Evolutionary conservation across 2,888 invertebrate genomes (phyloP), one percentile per base, ranked within the genome.

Genomic region (Aphidoletes aphidimyza): DNA sequence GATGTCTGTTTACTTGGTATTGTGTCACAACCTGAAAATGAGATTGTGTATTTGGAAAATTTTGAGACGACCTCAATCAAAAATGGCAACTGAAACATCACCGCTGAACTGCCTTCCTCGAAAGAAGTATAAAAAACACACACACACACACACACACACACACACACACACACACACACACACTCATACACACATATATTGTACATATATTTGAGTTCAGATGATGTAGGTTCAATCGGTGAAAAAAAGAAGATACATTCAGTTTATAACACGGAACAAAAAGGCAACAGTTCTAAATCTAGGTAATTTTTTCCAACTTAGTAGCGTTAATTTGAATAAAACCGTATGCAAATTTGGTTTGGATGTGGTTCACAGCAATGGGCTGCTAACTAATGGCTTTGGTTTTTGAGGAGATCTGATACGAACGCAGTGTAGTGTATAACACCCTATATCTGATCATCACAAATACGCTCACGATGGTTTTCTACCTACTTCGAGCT

Each of bases 301-400:
- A 81, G 81, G 81, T 81, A 81, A 81, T 81, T 81, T 81, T 81
- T 81, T 37, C n/a, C 81, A 39, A 81, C 81, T 81, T 81, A 81
- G 81, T 6, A 36, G 37, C n/a, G 81, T 81, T 81, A 81, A 81
- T 81, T 81, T 81, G 37, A 81, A 81, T 81, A 81, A 81, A 81
- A 81, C 81, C 37, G 81, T 37, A 81, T 81, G 81, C 81, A 81
- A 81, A 81, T 81, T 36, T 9, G 37, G 36, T 17, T 78, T 26
- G 37, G 81, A 37, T 37, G 37, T 37, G n/a, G 81, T 37, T n/a
- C n/a, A 37, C n/a, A 81, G 6, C 14, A 78, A 81, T n/a, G n/a
- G 81, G 36, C 37, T 37, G 19, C 37, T 22, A 22, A 11, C 37
- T 37, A n/a, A 36, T 37, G n/a, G 37, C 81, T 37, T 37, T 30